These are phyloP conservation scores for Pegoplata infirma DNA, from an alignment of 2,888 invertebrate species.

Conservation along the genomic window DNA sequence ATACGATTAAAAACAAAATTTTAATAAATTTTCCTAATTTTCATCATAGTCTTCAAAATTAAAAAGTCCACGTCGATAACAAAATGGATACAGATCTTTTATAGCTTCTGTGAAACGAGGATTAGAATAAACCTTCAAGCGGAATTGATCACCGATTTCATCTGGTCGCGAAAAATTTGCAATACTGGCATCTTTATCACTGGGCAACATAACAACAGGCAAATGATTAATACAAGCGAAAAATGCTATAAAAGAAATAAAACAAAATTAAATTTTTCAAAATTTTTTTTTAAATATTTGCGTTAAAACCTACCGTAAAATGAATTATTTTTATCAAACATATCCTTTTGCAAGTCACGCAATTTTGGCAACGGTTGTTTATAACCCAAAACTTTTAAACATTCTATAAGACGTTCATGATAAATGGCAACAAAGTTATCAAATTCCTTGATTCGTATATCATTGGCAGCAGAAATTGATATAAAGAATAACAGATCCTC, in stretches of 20 bases:
- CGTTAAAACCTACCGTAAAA: constrained; percentile 66
- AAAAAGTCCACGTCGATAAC: constrained; percentile 66
- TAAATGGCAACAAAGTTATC: constrained; percentile 72
- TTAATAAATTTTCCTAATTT: background rate
- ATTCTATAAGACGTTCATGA: constrained; percentile 70
- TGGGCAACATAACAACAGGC: no score
- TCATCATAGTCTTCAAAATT: constrained; percentile 57
- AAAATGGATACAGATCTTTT: constrained; percentile 71
- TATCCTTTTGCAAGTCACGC: constrained; percentile 69
- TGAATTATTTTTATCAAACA: constrained; percentile 66
- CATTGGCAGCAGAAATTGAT: constrained; percentile 69
- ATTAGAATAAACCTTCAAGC: constrained; percentile 64
- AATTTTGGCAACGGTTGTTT: constrained; percentile 69
- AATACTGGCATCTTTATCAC: constrained; percentile 69
- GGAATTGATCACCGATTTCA: constrained; percentile 64
- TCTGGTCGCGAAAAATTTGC: constrained; percentile 59
- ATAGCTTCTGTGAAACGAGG: constrained; percentile 67
- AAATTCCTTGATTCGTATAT: no score
- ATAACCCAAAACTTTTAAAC: constrained; percentile 69
- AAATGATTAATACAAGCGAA: constrained; percentile 67
- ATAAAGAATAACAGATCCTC: constrained; percentile 72
- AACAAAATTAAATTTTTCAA: constrained; percentile 59
- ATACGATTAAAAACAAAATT: background rate
- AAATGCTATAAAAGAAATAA: constrained; percentile 65
- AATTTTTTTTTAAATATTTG: no score